Conservation (phyloP, 2,797 vertebrate genomes). For the Galago senegalensis region DNA sequence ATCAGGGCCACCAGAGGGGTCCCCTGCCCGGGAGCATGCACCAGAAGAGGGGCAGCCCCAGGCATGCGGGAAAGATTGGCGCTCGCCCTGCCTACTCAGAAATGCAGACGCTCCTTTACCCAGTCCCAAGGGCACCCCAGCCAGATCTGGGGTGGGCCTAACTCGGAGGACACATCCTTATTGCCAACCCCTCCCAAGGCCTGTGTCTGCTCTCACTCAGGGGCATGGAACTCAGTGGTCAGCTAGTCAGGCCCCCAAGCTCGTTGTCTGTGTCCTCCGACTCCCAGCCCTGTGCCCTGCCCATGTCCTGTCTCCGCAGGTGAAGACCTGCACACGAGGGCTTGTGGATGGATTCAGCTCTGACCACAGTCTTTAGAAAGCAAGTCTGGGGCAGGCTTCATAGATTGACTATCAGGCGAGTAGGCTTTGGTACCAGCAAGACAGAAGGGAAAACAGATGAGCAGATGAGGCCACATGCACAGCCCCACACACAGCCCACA, state of each 20-base stretch:
- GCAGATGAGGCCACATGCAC: accelerated
- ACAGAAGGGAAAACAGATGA: too few relatives aligned
- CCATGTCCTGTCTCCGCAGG: neutral
- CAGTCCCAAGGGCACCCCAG: neutral
- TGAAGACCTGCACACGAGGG: neutral
- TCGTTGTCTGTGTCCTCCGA: neutral
- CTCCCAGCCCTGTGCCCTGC: neutral
- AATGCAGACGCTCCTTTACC: accelerated
- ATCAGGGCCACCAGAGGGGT: neutral
- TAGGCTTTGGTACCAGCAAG: neutral
- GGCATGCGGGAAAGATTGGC: neutral
- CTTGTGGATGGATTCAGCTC: neutral
- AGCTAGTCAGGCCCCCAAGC: neutral
- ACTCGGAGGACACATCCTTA: neutral
- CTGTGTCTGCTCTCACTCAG: accelerated
- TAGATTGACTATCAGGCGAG: too few relatives aligned
- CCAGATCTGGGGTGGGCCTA: neutral
- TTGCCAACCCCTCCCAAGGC: neutral
- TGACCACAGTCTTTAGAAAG: neutral
- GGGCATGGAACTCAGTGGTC: neutral
- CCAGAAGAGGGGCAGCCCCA: neutral
- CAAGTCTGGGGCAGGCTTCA: neutral
- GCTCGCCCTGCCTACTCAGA: neutral
- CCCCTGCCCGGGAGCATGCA: neutral
- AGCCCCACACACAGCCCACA: accelerated